Evolutionary conservation across 2,797 vertebrate species (phyloP).

Genomic region (Coregonus ussuriensis): DNA sequence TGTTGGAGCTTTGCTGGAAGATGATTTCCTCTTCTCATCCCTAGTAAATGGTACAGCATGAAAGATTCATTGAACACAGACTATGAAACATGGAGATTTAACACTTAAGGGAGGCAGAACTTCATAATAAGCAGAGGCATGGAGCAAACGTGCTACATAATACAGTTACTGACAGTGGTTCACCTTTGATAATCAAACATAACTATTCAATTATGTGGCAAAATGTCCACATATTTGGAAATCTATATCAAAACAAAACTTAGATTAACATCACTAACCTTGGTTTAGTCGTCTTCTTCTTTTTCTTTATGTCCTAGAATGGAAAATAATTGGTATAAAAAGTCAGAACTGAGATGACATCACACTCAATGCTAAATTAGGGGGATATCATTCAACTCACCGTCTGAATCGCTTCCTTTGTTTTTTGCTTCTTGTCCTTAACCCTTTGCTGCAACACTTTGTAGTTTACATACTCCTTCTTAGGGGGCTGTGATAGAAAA

Average conservation of each 20-base stretch:
- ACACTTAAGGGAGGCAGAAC: background rate
- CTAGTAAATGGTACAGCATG: slow-evolving; percentile 59
- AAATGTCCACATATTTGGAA: background rate
- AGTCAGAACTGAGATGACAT: background rate
- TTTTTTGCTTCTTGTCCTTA: slow-evolving; percentile 78
- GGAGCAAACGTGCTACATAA: background rate
- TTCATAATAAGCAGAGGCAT: too few relatives aligned
- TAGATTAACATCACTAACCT: slow-evolving; percentile 68
- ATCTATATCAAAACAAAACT: background rate
- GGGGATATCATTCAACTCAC: slow-evolving; percentile 65
- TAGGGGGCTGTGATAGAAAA: slow-evolving; percentile 79
- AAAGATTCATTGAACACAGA: background rate
- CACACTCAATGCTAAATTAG: background rate
- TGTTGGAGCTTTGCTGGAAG: slow-evolving; percentile 70
- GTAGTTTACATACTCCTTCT: slow-evolving; percentile 87
- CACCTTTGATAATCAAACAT: background rate
- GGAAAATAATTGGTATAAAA: slow-evolving; percentile 21
- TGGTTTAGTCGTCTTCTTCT: slow-evolving; percentile 77
- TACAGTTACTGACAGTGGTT: background rate
- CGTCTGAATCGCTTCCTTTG: slow-evolving; percentile 70
- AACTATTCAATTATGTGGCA: background rate
- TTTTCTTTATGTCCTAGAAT: slow-evolving; percentile 71
- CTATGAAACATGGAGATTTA: background rate
- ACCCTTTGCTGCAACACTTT: slow-evolving; percentile 84
- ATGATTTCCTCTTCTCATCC: slow-evolving; percentile 71